phyloP scores from a whole-genome alignment of 2,797 vertebrate genomes.

The Oreortyx pictus region DNA sequence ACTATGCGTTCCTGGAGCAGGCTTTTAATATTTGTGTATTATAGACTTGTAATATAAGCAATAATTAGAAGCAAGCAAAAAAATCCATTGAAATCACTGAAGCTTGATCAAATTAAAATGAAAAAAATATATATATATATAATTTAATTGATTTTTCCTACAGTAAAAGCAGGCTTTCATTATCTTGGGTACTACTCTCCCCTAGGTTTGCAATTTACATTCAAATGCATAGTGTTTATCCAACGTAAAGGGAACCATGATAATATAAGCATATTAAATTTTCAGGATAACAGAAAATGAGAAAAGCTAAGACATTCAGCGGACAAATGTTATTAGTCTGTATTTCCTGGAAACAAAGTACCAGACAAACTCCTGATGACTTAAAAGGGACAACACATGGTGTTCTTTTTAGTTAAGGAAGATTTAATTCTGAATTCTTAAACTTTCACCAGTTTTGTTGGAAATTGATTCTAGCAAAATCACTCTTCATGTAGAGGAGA shows the following conservation, averaged over 20 bases:
- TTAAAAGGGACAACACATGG: not conserved
- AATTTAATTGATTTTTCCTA: constrained; percentile 41
- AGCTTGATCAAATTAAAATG: constrained; percentile 36
- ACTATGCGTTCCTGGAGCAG: not conserved
- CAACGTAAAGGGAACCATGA: not conserved
- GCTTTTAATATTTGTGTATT: not conserved
- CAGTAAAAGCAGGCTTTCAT: constrained; percentile 31
- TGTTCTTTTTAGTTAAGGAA: not conserved
- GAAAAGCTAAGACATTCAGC: not conserved
- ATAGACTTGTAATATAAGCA: not conserved
- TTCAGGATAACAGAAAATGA: constrained; percentile 26
- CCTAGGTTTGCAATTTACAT: constrained; percentile 27
- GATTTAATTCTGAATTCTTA: not conserved
- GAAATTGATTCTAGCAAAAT: not conserved
- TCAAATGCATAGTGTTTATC: constrained; percentile 16
- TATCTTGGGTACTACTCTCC: not conserved
- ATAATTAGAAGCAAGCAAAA: not conserved
- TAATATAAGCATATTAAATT: constrained; percentile 9
- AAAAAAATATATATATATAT: constrained; percentile 33
- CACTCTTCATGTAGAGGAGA: not conserved
- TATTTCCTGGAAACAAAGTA: not conserved
- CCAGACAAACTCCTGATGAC: not conserved
- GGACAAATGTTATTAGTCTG: not conserved
- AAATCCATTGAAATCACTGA: constrained; percentile 15
- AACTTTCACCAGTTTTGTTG: not conserved